A percentile compares a stretch with the other conserved stretches of the same genome.
phyloP scores from a whole-genome alignment of 2,888 invertebrate genomes.

The Leptopilina drosophilae region DNA sequence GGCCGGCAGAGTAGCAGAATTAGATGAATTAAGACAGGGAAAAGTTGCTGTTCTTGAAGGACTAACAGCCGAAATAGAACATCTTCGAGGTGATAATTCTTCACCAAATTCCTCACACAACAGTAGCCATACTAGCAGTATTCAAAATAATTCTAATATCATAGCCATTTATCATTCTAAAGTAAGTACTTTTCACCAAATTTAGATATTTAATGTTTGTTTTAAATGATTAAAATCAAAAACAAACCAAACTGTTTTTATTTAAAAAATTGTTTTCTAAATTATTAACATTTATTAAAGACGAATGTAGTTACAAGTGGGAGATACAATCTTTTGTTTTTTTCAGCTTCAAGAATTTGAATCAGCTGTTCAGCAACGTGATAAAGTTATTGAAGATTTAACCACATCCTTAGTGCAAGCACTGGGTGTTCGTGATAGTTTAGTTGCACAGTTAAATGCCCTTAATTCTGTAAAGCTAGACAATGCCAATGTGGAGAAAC shows the following conservation, averaged over 20 bases:
- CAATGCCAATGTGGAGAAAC: conserved; percentile 72
- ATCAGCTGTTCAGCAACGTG: conserved; percentile 83
- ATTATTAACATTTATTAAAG: no score
- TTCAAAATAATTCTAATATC: conserved; percentile 83
- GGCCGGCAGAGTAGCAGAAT: conserved; percentile 74
- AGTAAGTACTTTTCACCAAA: conserved; percentile 76
- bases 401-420: conserved; percentile 85
- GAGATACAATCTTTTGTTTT: conserved; percentile 31
- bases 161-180: conserved; percentile 84
- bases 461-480: conserved; percentile 81
- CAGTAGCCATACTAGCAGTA: conserved; percentile 80
- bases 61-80: conserved; percentile 78
- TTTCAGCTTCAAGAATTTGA: conserved; percentile 85
- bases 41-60: conserved; percentile 78
- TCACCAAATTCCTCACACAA: conserved; percentile 77
- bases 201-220: no score
- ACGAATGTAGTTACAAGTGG: background rate
- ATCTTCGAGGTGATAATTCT: conserved; percentile 76
- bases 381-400: conserved; percentile 85
- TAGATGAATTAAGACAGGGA: conserved; percentile 76
- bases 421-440: conserved; percentile 80
- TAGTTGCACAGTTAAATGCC: conserved; percentile 80
- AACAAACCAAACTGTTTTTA: background rate
- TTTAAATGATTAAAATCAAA: no score
- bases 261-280: no score